A percentile compares a stretch with the other conserved stretches of the same genome.
These are phyloP conservation scores for Chunga burmeisteri DNA, from an alignment of 2,113 vertebrate genomes.

Conservation along the genomic window DNA sequence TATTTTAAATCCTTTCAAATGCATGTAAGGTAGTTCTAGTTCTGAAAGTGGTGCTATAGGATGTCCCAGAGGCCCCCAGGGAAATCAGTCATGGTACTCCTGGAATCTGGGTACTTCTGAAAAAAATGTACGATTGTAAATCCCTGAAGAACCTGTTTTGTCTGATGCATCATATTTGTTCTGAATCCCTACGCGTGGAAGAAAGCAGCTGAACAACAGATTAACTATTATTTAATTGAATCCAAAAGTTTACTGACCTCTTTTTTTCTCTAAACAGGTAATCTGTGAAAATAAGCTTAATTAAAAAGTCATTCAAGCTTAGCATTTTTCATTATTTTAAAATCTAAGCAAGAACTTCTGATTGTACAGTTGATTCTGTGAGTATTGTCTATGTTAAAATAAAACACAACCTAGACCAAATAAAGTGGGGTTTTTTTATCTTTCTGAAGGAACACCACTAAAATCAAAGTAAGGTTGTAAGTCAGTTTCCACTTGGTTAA, in stretches of 20 bases:
- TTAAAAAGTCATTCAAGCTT: neutral
- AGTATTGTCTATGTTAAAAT: neutral
- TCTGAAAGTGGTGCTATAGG: neutral
- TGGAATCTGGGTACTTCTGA: neutral
- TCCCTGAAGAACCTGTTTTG: neutral
- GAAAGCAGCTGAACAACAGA: neutral
- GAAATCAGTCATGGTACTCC: neutral
- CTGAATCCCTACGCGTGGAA: neutral
- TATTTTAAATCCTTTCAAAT: neutral
- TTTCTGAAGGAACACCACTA: neutral
- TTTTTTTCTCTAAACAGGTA: neutral
- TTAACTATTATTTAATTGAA: neutral
- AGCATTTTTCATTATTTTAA: neutral
- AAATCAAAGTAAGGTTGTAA: neutral
- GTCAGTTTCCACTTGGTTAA: neutral
- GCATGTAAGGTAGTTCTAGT: rapidly evolving
- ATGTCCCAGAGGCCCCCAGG: neutral
- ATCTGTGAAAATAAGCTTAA: neutral
- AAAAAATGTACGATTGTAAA: neutral
- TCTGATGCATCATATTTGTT: neutral
- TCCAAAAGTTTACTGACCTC: neutral
- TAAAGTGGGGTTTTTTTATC: neutral
- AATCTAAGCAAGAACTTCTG: neutral
- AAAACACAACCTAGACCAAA: neutral
- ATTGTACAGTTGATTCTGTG: neutral